phyloP scores from a whole-genome alignment of 2,888 invertebrate species.

The Brachycybe producta region DNA sequence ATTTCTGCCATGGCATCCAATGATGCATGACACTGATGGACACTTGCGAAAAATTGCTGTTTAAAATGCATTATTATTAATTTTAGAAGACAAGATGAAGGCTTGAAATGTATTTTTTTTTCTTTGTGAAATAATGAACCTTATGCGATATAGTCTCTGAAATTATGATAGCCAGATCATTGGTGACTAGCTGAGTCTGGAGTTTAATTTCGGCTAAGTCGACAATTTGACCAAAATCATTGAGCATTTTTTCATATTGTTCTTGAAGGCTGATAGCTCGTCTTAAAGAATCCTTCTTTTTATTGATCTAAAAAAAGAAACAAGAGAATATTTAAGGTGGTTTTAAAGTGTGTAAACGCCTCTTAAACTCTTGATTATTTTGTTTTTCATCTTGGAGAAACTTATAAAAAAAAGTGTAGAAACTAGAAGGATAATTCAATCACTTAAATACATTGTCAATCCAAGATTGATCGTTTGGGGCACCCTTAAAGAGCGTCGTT shows the following conservation, averaged over 20 bases:
- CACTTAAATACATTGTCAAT: no score
- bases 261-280: conserved; percentile 63
- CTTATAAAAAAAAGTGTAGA: neutral
- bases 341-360: no score
- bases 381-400: neutral
- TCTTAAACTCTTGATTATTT: no score
- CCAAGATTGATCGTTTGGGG: no score
- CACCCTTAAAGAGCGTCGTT: no score
- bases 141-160: conserved; percentile 13
- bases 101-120: no score
- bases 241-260: conserved; percentile 75
- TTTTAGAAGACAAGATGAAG: neutral
- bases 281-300: conserved; percentile 60
- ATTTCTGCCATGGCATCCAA: conserved; percentile 18
- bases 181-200: conserved; percentile 12
- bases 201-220: conserved; percentile 55
- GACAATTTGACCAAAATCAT: conserved; percentile 73
- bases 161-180: conserved; percentile 1
- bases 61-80: neutral
- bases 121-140: neutral
- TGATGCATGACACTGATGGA: conserved; percentile 19
- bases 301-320: conserved; percentile 37
- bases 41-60: conserved; percentile 19
- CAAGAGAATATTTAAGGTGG: neutral
- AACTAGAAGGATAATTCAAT: no score